phyloP scores from a whole-genome alignment of 2,113 vertebrate genomes.

The Solea solea region DNA sequence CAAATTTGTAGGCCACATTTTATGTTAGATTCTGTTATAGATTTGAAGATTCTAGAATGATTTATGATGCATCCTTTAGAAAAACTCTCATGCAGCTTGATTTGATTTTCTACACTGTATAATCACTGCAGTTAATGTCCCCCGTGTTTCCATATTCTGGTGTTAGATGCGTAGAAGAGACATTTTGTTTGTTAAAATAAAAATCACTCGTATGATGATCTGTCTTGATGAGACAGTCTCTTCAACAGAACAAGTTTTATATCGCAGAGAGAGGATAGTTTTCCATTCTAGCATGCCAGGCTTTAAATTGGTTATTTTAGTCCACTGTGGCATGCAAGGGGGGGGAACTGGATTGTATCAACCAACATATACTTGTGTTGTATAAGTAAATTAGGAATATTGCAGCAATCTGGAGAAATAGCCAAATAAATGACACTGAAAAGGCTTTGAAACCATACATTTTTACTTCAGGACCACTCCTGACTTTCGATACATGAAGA shows the following conservation, averaged over 20 bases:
- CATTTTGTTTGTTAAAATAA: slow-evolving; percentile 26
- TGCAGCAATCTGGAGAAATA: too few species aligned
- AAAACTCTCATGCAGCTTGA: background rate
- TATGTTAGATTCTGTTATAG: background rate
- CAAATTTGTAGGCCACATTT: background rate
- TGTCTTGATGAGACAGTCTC: background rate
- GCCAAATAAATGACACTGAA: background rate
- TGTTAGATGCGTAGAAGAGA: background rate
- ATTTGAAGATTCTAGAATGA: background rate
- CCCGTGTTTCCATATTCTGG: background rate
- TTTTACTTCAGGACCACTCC: background rate
- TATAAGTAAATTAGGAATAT: too few species aligned
- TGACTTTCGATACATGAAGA: background rate
- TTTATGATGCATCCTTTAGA: background rate
- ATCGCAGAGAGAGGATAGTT: background rate
- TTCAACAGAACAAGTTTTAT: background rate
- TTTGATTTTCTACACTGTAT: background rate
- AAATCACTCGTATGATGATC: background rate
- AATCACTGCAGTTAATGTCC: background rate
- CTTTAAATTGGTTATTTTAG: slow-evolving; percentile 58
- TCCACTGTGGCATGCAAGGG: slow-evolving; percentile 4
- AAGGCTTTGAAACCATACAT: background rate
- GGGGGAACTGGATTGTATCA: slow-evolving; percentile 20
- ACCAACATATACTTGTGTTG: too few species aligned
- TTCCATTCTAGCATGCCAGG: slow-evolving; percentile 8